Conservation (phyloP, 53 echinoderm and acorn worm species). For the Astropecten irregularis region DNA sequence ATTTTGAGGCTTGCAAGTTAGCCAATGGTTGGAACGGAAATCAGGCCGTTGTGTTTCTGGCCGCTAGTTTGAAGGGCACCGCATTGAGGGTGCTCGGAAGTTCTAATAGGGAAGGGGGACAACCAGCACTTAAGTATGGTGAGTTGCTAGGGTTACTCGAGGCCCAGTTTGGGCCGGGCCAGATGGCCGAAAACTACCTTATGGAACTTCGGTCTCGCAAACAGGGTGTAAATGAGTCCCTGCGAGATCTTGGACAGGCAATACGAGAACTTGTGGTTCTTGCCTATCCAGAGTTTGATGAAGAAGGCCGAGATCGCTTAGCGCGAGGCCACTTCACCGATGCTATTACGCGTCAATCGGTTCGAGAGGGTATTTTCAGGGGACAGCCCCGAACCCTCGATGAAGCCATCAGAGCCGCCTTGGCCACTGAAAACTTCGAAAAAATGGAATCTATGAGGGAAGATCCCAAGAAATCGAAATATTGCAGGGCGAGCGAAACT, state of each 20-base stretch:
- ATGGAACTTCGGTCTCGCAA: conserved; percentile 24
- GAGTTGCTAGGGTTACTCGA: conserved; percentile 6
- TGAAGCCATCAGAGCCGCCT: conserved; percentile 55
- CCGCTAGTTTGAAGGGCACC: conserved; percentile 46
- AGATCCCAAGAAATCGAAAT: conserved; percentile 5
- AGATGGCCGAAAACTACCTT: conserved; percentile 35
- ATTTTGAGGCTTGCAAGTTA: conserved; percentile 57
- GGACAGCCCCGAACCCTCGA: conserved; percentile 51
- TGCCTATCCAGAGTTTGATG: conserved; percentile 53
- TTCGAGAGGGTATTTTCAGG: conserved; percentile 42
- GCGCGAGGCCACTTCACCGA: conserved; percentile 63
- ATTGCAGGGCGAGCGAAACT: not conserved
- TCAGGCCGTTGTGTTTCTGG: conserved; percentile 41
- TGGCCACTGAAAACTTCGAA: conserved; percentile 63
- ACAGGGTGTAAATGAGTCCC: not conserved
- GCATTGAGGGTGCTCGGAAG: conserved; percentile 46
- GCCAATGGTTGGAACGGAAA: conserved; percentile 49
- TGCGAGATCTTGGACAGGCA: conserved; percentile 37
- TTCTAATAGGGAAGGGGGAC: not conserved
- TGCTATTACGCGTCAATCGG: conserved; percentile 40
- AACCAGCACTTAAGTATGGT: not conserved
- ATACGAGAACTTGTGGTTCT: conserved; percentile 12
- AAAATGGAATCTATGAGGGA: conserved; percentile 20
- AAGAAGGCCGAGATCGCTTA: conserved; percentile 42
- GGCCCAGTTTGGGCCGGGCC: conserved; percentile 46